These are phyloP conservation scores for Caenorhabditis remanei DNA, from an alignment of 1,140 invertebrate genomes.

Conservation along the genomic window DNA sequence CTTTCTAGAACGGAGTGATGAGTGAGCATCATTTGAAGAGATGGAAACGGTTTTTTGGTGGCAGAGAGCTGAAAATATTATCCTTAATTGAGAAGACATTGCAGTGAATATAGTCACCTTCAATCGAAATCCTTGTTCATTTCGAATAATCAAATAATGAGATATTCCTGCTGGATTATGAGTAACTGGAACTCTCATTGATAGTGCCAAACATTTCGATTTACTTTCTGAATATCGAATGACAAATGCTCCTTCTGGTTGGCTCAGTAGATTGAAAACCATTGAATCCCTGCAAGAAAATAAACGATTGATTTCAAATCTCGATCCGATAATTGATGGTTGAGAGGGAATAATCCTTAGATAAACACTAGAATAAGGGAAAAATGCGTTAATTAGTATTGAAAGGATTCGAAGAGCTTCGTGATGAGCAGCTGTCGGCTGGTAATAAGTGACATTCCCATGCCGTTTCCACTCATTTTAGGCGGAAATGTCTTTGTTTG, in stretches of 20 bases:
- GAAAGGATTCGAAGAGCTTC: not conserved
- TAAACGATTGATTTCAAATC: not conserved
- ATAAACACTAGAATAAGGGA: conserved; percentile 38
- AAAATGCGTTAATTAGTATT: not conserved
- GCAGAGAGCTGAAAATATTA: conserved; percentile 16
- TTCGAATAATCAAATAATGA: conserved; percentile 62
- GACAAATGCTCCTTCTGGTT: conserved; percentile 61
- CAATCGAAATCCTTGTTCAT: conserved; percentile 58
- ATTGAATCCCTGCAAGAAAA: conserved; percentile 55
- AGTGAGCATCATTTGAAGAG: conserved; percentile 61
- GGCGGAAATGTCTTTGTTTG: conserved; percentile 26
- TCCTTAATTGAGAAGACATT: not conserved
- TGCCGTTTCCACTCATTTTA: not conserved
- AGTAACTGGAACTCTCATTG: conserved; percentile 47
- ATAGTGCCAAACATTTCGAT: conserved; percentile 56
- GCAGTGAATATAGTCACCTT: conserved; percentile 36
- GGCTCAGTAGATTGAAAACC: conserved; percentile 52
- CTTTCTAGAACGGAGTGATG: conserved; percentile 58
- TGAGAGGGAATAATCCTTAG: not conserved
- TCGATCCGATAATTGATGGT: not conserved
- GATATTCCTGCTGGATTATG: conserved; percentile 61
- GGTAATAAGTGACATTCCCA: conserved; percentile 23
- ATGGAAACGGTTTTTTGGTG: conserved; percentile 58
- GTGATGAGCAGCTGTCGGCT: conserved; percentile 12
- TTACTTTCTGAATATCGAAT: conserved; percentile 60